A percentile compares a stretch with the other conserved stretches of the same genome.
Evolutionary conservation across 2,888 invertebrate genomes (phyloP).

Genomic region (Eristalis intricaria): DNA sequence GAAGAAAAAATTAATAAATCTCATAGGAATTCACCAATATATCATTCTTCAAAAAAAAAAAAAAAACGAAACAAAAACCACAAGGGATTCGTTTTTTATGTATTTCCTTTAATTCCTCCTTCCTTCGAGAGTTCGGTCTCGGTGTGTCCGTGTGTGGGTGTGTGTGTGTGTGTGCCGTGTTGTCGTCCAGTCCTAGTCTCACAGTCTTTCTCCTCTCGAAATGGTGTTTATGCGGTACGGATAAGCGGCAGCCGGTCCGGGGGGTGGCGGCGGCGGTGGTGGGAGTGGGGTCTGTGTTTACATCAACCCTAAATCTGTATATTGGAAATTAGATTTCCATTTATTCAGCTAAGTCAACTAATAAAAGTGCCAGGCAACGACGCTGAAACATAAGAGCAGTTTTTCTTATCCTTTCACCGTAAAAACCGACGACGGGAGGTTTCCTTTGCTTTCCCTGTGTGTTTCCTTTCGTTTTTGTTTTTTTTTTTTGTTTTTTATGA

Average conservation of each 20-base stretch:
- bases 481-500: constrained; percentile 7
- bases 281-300: neutral
- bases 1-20: constrained; percentile 47
- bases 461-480: neutral
- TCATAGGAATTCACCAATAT: constrained; percentile 46
- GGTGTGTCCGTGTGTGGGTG: too few species aligned
- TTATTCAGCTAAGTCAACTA: constrained; percentile 34
- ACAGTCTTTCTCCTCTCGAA: neutral
- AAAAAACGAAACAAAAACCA: constrained; percentile 30
- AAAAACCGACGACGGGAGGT: neutral
- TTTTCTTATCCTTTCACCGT: constrained; percentile 24
- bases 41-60: constrained; percentile 29
- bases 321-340: constrained; percentile 52
- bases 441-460: neutral
- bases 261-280: neutral
- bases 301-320: constrained; percentile 16
- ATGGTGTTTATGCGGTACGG: neutral
- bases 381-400: constrained; percentile 26
- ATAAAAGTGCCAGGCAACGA: constrained; percentile 12
- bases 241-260: neutral
- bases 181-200: too few species aligned
- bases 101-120: constrained; percentile 28
- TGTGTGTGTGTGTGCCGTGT: too few species aligned
- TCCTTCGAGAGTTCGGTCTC: neutral
- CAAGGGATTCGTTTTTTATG: constrained; percentile 39